These are phyloP conservation scores for Machimus rusticus DNA, from an alignment of 2,888 invertebrate species.

Conservation along the genomic window DNA sequence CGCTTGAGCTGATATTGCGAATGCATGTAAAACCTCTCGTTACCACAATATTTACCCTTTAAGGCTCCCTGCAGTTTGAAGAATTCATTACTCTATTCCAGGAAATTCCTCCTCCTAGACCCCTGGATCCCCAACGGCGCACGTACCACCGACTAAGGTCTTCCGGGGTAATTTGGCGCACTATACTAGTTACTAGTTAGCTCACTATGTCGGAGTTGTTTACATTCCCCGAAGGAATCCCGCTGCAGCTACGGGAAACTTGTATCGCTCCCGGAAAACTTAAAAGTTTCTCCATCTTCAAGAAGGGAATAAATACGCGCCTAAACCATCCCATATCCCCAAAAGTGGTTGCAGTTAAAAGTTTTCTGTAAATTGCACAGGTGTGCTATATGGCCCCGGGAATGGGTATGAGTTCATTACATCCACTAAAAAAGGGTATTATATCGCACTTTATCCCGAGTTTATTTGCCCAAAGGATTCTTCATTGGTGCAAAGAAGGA, in stretches of 20 bases:
- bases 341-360: not conserved
- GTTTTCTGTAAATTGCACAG: not conserved
- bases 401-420: not conserved
- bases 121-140: not conserved
- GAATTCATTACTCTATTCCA: not conserved
- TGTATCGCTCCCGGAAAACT: not conserved
- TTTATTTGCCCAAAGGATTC: not conserved
- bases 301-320: not conserved
- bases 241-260: not conserved
- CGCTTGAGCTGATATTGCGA: too few relatives aligned
- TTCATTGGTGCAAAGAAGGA: not conserved
- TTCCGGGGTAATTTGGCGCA: not conserved
- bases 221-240: not conserved
- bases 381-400: not conserved
- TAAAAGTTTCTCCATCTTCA: not conserved
- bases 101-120: not conserved
- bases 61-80: not conserved
- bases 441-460: not conserved
- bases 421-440: not conserved
- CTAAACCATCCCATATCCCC: not conserved
- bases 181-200: not conserved
- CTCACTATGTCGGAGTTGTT: not conserved
- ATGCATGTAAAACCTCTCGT: not conserved
- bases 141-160: not conserved
- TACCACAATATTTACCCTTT: not conserved